phyloP scores from a whole-genome alignment of 1,140 invertebrate genomes.

The Coelopa frigida region DNA sequence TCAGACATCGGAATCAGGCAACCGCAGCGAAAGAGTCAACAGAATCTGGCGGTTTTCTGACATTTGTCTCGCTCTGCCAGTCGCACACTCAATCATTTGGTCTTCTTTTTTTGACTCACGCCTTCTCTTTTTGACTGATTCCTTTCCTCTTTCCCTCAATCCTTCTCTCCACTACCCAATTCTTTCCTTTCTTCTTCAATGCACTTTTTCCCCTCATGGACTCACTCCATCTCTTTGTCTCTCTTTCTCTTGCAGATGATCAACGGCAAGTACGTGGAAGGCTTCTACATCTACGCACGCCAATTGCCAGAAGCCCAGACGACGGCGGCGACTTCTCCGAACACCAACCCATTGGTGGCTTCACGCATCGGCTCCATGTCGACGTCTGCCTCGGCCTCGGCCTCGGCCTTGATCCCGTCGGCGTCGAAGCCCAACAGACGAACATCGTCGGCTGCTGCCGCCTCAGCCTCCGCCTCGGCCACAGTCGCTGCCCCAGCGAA shows the following conservation, averaged over 20 bases:
- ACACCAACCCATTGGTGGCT: conserved; percentile 30
- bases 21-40: too few species aligned
- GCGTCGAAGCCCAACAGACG: conserved; percentile 39
- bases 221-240: not conserved
- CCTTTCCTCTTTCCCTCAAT: conserved; percentile 1
- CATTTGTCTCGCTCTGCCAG: too few species aligned
- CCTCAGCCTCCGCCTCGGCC: conserved; percentile 34
- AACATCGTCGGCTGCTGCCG: conserved; percentile 42
- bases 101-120: not conserved
- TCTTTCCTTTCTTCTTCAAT: not conserved
- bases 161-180: not conserved
- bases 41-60: too few species aligned
- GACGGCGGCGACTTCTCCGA: conserved; percentile 4
- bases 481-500: conserved; percentile 8
- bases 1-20: too few species aligned
- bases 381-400: conserved; percentile 23
- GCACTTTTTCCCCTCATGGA: not conserved
- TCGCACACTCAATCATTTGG: too few species aligned
- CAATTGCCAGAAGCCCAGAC: conserved; percentile 30
- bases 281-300: conserved; percentile 54
- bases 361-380: conserved; percentile 5
- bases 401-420: conserved; percentile 42
- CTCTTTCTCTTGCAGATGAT: conserved; percentile 52
- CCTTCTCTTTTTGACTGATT: conserved; percentile 1
- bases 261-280: conserved; percentile 57